Evolutionary conservation across 2,888 invertebrate species (phyloP).

Genomic region (Hypomecis punctinalis): DNA sequence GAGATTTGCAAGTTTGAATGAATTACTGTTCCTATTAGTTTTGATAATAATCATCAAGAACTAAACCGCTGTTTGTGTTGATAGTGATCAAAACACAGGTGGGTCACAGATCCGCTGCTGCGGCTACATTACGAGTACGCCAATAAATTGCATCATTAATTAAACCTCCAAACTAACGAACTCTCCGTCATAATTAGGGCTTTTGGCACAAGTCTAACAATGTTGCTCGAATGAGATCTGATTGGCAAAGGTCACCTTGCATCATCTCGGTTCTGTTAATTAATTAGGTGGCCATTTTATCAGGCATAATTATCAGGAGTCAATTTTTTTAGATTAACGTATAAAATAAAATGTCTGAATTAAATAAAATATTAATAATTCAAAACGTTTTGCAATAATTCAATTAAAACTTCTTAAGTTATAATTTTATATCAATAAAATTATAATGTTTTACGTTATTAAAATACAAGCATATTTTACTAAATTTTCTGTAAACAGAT

Average conservation of each 20-base stretch:
- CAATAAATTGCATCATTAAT: constrained; percentile 5
- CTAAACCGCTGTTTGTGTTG: too few species aligned
- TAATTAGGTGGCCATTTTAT: constrained; percentile 8
- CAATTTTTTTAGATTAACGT: too few species aligned
- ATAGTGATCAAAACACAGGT: too few species aligned
- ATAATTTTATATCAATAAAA: too few species aligned
- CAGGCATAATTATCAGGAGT: neutral
- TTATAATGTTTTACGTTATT: too few species aligned
- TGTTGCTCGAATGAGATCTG: constrained; percentile 19
- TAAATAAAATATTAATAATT: neutral
- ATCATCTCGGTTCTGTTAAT: constrained; percentile 16
- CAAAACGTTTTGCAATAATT: neutral
- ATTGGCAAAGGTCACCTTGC: constrained; percentile 19
- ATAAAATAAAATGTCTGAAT: neutral
- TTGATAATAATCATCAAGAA: too few species aligned
- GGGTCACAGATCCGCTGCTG: neutral
- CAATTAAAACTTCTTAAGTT: neutral
- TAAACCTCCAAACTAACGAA: constrained; percentile 17
- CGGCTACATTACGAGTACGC: constrained; percentile 1
- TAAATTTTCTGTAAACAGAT: too few species aligned
- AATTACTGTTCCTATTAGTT: too few species aligned
- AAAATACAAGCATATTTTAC: too few species aligned
- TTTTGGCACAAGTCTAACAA: constrained; percentile 24
- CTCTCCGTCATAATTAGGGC: constrained; percentile 11
- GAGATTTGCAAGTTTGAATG: too few species aligned